phyloP scores from a whole-genome alignment of 2,888 invertebrate genomes.

The Polymixis lichenea region DNA sequence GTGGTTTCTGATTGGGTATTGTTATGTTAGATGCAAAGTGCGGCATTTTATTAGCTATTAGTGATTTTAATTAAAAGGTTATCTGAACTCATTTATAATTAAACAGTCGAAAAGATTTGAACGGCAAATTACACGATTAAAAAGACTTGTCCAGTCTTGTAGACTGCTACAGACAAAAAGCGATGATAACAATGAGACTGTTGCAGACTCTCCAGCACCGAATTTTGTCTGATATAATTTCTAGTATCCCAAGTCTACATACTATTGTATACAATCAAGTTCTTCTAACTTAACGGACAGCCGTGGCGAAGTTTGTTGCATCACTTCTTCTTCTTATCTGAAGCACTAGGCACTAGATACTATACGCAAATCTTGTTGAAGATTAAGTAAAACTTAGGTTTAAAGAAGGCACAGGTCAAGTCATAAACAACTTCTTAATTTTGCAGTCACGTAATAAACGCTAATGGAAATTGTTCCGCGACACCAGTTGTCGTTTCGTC shows the following conservation, averaged over 20 bases:
- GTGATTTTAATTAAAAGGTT: neutral
- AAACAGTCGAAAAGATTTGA: neutral
- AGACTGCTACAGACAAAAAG: neutral
- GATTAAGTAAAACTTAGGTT: slow-evolving; percentile 80
- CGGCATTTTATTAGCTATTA: neutral
- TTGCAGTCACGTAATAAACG: slow-evolving; percentile 84
- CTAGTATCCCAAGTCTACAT: neutral
- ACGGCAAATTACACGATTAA: neutral
- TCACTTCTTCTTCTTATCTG: neutral
- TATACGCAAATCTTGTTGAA: slow-evolving; percentile 74
- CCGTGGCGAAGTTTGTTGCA: neutral
- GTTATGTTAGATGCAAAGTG: slow-evolving; percentile 3
- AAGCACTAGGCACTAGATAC: neutral
- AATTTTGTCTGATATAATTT: too few species aligned
- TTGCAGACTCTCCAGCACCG: neutral
- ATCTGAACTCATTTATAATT: too few species aligned
- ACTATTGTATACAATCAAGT: neutral
- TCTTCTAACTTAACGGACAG: neutral
- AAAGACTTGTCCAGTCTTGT: neutral
- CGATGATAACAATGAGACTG: neutral
- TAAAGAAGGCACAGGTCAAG: slow-evolving; percentile 66
- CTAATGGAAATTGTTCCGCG: slow-evolving; percentile 88
- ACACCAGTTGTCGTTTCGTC: slow-evolving; percentile 60
- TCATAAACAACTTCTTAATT: slow-evolving; percentile 79
- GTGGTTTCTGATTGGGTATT: slow-evolving; percentile 5